A percentile compares a stretch with the other conserved stretches of the same genome.
Conservation (phyloP, 2,888 invertebrate genomes). For the Octodonta nipae region DNA sequence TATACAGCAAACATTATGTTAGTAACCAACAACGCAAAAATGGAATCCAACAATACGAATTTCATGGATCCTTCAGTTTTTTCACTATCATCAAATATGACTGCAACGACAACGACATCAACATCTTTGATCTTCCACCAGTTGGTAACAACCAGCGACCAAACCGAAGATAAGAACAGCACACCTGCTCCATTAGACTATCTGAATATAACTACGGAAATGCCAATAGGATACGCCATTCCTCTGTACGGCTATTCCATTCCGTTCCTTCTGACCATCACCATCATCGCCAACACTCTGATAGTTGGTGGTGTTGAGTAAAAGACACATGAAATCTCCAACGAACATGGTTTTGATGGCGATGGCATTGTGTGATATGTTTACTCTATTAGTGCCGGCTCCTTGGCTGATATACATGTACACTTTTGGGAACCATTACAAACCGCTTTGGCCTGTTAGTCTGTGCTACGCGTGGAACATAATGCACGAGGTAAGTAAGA, state of each 20-base stretch:
- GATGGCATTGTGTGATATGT: slow-evolving; percentile 93
- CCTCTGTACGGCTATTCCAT: slow-evolving; percentile 67
- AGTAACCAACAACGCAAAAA: too few relatives aligned
- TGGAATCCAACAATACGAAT: too few relatives aligned
- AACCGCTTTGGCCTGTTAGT: slow-evolving; percentile 58
- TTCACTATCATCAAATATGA: too few relatives aligned
- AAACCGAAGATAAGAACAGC: too few relatives aligned
- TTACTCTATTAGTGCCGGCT: slow-evolving; percentile 79
- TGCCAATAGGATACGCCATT: slow-evolving; percentile 52
- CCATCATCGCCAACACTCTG: slow-evolving; percentile 79
- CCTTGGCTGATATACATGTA: slow-evolving; percentile 89
- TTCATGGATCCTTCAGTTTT: too few relatives aligned
- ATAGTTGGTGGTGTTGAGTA: slow-evolving; percentile 74
- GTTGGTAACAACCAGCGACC: too few relatives aligned
- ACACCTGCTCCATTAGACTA: too few relatives aligned
- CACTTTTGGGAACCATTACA: slow-evolving; percentile 75
- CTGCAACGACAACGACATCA: too few relatives aligned
- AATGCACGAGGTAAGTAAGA: slow-evolving; percentile 59
- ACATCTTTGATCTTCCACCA: too few relatives aligned
- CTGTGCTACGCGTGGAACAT: slow-evolving; percentile 68
- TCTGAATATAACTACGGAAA: slow-evolving; percentile 53
- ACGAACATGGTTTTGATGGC: slow-evolving; percentile 86
- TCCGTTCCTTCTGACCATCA: slow-evolving; percentile 73
- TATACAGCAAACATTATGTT: too few relatives aligned
- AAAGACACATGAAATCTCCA: slow-evolving; percentile 81